phyloP scores from a whole-genome alignment of 2,113 vertebrate species.

The Oncorhynchus gorbuscha region DNA sequence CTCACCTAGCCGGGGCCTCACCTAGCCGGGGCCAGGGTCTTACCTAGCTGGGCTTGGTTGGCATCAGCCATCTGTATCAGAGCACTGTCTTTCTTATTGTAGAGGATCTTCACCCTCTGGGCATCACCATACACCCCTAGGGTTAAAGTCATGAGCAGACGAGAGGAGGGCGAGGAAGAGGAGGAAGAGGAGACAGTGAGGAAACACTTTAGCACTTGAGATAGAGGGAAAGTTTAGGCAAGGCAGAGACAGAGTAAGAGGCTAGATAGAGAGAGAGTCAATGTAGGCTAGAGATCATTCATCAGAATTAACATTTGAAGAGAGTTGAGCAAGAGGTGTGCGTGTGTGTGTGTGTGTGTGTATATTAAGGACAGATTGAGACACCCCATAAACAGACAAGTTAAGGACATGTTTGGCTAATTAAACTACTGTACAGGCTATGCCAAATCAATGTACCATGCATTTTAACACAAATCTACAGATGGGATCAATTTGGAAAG shows the following conservation, averaged over 20 bases:
- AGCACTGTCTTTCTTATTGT: slow-evolving; percentile 99
- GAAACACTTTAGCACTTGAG: slow-evolving; percentile 68
- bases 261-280: slow-evolving; percentile 16
- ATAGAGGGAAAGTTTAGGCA: slow-evolving; percentile 48
- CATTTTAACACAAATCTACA: slow-evolving; percentile 87
- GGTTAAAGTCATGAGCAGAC: slow-evolving; percentile 80
- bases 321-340: slow-evolving; percentile 24
- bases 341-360: slow-evolving; percentile 35
- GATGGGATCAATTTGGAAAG: slow-evolving; percentile 28
- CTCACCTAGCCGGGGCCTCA: too few relatives aligned
- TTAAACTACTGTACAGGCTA: slow-evolving; percentile 82
- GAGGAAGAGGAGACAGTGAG: slow-evolving; percentile 70
- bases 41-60: slow-evolving; percentile 96
- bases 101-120: slow-evolving; percentile 98
- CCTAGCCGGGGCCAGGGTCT: slow-evolving; percentile 53
- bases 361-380: slow-evolving; percentile 71
- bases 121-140: slow-evolving; percentile 97
- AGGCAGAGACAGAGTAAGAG: slow-evolving; percentile 1
- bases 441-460: slow-evolving; percentile 76
- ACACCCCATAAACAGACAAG: slow-evolving; percentile 32
- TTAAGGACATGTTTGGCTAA: slow-evolving; percentile 77
- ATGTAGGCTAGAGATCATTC: slow-evolving; percentile 61
- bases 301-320: slow-evolving; percentile 75
- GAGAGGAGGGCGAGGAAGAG: slow-evolving; percentile 62
- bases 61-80: slow-evolving; percentile 98